Base-by-base conservation (phyloP, 1,140 invertebrate species). In the Tenebrio molitor region DNA sequence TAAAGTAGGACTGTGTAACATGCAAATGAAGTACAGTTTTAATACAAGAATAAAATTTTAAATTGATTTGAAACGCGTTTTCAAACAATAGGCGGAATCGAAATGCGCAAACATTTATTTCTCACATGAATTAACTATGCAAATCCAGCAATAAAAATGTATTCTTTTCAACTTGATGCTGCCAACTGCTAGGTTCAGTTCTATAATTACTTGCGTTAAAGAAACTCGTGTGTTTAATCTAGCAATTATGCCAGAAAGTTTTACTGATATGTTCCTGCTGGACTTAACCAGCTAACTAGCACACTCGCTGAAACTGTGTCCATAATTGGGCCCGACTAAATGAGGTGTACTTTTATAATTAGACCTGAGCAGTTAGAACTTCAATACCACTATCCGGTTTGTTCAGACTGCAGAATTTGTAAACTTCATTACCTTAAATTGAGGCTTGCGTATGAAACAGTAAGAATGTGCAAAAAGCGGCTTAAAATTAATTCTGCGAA, bases 331-430 rank as follows among this genome's bases (percentile, higher is more conserved):
- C 19, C 29, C 29, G 50, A 58, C 50, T 58, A 58, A 25, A 29
- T 58, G 50, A 58, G 23, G 19, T 29, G 44, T 58, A 58, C 50
- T 58, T 58, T 58, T 58, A 58, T 58, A 58, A 58, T 58, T 58
- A 58, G 50, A 58, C 12, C 23, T 14, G 12, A 14, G 23, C 50
- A 25, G 23, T 25, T 29, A 58, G 14, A 29, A 50, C 25, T 29
- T 29, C 5, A 12, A 39, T 12, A 12, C 3, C 12, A n/a, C 10
- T 14, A 10, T 58, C n/a, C 12, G 21, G 23, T 58, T 58, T n/a
- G 8, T 58, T 25, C 10, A n/a, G 14, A 33, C n/a, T 58, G 50
- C 12, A 3, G 12, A 29, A 58, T 53, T 14, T 53, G 46, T 25
- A 53, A 53, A 25, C 15, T 46, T 46, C 19, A 17, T 53, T 53